Percentiles rank a stretch among this genome's conserved stretches.
Conservation (phyloP, 2,888 invertebrate genomes). For the Drosophila multiciliata region DNA sequence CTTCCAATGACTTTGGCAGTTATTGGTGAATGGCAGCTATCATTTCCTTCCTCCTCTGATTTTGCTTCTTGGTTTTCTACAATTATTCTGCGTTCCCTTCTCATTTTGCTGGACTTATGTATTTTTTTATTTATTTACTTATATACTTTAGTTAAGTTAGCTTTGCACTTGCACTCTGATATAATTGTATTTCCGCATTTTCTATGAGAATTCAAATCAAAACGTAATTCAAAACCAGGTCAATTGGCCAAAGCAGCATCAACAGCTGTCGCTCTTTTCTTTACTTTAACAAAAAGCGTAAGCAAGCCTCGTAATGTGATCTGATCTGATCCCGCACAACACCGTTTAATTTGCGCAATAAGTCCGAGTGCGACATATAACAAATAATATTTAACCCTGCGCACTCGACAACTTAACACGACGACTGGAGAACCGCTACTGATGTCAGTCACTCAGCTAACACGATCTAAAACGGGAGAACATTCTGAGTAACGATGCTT, state of each 20-base stretch:
- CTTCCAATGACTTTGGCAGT: slow-evolving; percentile 38
- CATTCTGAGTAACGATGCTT: slow-evolving; percentile 16
- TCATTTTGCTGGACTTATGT: slow-evolving; percentile 40
- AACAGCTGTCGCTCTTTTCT: slow-evolving; percentile 13
- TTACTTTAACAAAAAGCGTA: slow-evolving; percentile 8
- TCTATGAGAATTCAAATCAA: slow-evolving; percentile 35
- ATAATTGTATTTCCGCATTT: slow-evolving; percentile 32
- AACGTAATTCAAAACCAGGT: slow-evolving; percentile 54
- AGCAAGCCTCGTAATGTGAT: slow-evolving; percentile 29
- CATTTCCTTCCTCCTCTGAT: not conserved
- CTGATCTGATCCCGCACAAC: slow-evolving; percentile 10
- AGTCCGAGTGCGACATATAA: not conserved
- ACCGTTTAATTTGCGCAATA: slow-evolving; percentile 34
- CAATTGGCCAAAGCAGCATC: slow-evolving; percentile 56
- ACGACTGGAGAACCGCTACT: slow-evolving; percentile 79
- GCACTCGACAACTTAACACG: slow-evolving; percentile 64
- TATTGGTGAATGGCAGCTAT: slow-evolving; percentile 25
- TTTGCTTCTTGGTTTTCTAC: not conserved
- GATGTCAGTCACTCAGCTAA: slow-evolving; percentile 31
- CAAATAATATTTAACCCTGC: not conserved
- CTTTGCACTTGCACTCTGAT: slow-evolving; percentile 20
- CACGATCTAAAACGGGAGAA: slow-evolving; percentile 57
- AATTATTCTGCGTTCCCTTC: slow-evolving; percentile 28
- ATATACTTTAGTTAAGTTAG: not conserved
- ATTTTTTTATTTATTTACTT: not conserved